A percentile compares a stretch with the other conserved stretches of the same genome.
phyloP scores from a whole-genome alignment of 1,140 invertebrate species.

The Lepidurus arcticus region DNA sequence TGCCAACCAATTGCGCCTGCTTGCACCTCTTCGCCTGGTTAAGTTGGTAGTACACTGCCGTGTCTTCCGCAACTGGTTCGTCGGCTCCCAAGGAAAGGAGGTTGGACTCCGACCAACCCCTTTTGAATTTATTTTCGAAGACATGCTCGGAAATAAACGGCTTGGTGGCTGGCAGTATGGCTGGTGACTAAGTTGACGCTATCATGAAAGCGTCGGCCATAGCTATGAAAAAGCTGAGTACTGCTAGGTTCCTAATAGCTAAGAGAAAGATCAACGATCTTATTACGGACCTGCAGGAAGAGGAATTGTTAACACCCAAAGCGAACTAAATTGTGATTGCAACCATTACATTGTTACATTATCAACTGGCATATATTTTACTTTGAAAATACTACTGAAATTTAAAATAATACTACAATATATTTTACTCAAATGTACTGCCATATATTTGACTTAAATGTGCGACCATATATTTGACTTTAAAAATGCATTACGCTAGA shows the following conservation, averaged over 20 bases:
- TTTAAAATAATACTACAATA: too few relatives aligned
- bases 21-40: background rate
- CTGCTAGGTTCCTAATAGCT: background rate
- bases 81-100: background rate
- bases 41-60: background rate
- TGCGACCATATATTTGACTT: too few relatives aligned
- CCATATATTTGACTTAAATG: too few relatives aligned
- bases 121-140: background rate
- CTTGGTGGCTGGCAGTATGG: background rate
- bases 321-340: background rate
- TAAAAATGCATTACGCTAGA: background rate
- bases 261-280: background rate
- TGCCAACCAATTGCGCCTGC: background rate
- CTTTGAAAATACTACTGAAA: too few relatives aligned
- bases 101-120: background rate
- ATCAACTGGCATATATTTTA: too few relatives aligned
- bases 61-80: background rate
- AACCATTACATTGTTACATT: background rate
- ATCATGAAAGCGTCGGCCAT: background rate
- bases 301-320: background rate
- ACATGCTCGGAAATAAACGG: background rate
- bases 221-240: background rate
- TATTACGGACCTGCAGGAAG: background rate
- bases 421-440: too few relatives aligned
- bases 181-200: background rate